A percentile compares a stretch with the other conserved stretches of the same genome.
Evolutionary conservation across 1,140 invertebrate genomes (phyloP).

Genomic region (Thalassaphorura encarpata): DNA sequence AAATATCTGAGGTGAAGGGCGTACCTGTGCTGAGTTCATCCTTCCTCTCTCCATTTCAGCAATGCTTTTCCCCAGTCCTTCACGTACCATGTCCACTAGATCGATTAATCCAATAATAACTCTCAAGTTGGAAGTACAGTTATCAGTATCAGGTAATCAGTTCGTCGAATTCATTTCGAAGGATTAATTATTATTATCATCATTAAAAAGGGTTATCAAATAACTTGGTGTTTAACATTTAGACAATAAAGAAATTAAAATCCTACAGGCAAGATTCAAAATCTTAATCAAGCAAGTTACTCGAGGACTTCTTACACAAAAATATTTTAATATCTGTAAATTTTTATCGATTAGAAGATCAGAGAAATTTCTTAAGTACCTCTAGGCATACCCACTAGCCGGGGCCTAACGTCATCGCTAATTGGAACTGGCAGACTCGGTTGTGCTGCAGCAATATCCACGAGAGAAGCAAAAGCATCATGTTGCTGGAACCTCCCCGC

Average conservation of each 20-base stretch:
- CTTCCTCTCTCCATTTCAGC: constrained; percentile 40
- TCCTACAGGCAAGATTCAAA: too few relatives aligned
- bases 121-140: too few relatives aligned
- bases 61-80: constrained; percentile 52
- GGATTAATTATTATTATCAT: too few relatives aligned
- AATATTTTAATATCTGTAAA: background rate
- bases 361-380: constrained; percentile 19
- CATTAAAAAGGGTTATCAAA: too few relatives aligned
- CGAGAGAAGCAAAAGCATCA: constrained; percentile 71
- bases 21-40: constrained; percentile 32
- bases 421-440: constrained; percentile 60
- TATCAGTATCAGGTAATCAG: too few relatives aligned
- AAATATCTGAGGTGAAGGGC: constrained; percentile 34
- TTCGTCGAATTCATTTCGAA: background rate
- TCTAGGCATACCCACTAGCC: constrained; percentile 23
- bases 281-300: too few relatives aligned
- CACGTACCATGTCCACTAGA: constrained; percentile 38
- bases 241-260: too few relatives aligned
- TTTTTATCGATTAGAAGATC: too few relatives aligned
- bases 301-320: background rate
- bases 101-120: background rate
- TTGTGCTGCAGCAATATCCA: constrained; percentile 74
- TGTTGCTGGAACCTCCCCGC: constrained; percentile 44
- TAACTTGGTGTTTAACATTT: too few relatives aligned
- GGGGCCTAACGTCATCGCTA: constrained; percentile 26